Base-by-base conservation (phyloP, 2,113 vertebrate genomes). In the Peromyscus leucopus region DNA sequence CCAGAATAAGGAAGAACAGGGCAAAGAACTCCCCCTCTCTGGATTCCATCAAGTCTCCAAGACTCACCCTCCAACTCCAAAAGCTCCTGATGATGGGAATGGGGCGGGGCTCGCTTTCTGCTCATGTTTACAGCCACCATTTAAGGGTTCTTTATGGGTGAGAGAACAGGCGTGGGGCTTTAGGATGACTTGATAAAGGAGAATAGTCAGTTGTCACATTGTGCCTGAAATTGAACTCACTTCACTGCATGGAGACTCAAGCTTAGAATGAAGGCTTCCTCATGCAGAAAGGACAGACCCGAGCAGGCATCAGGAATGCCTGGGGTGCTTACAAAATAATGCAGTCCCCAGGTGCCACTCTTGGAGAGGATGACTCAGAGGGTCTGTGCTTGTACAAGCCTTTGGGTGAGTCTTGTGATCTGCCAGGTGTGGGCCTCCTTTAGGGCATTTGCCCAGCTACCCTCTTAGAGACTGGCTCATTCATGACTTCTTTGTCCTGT, bases 241-340 rank as follows among this genome's bases (percentile, higher is more conserved):
- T 69, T 71, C 42, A 4, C 28, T 9, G 13, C 9, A 48, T 86
- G n/a, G 46, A 39, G 33, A 46, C 12, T 92, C 15, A 90, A 71
- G 76, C 89, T 96, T 57, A 84, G 86, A 33, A 51, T 61, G 39
- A 51, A 89, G 86, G 12, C 39, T 94, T 36, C 59, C 33, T 95
- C 22, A 7, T 36, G 85, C 74, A 95, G 74, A 95, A 93, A 83
- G 1, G 3, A 94, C 86, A 95, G 75, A 96, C 24, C 55, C 8
- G 82, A 86, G n/a, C 39, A 67, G 51, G 17, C 22, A 57, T 61
- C 31, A 79, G 75, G 74, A 69, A 42, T 80, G 48, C 28, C 76
- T 6, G 4, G 21, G 2, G 31, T 1, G 24, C 46, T 94, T 51
- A 48, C 39, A 75, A 87, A 96, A 48, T 22, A 67, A 87, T 80